Percentiles rank a stretch among this genome's conserved stretches.
These are phyloP conservation scores for Brachionus rubens DNA, from an alignment of 1,140 invertebrate species.

Conservation along the genomic window DNA sequence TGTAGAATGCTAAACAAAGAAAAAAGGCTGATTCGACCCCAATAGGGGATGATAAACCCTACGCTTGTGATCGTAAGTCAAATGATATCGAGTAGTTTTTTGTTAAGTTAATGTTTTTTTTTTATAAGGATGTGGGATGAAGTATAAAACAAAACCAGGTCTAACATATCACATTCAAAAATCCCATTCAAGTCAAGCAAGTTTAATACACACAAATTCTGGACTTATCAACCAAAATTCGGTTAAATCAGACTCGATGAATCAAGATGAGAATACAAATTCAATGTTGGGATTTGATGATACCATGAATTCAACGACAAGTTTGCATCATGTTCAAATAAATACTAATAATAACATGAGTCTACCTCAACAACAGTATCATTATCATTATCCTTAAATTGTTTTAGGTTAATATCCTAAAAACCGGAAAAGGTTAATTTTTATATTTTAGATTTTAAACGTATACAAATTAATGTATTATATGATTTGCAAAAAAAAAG, in stretches of 20 bases:
- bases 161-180: conserved; percentile 82
- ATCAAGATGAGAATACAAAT: conserved; percentile 28
- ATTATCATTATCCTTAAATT: too few relatives aligned
- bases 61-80: conserved; percentile 82
- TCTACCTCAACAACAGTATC: background rate
- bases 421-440: too few relatives aligned
- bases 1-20: conserved; percentile 63
- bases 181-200: background rate
- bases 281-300: conserved; percentile 33
- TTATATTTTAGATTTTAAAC: too few relatives aligned
- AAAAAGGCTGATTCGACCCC: conserved; percentile 64
- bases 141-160: conserved; percentile 93
- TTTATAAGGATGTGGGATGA: conserved; percentile 78
- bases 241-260: conserved; percentile 9
- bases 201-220: background rate
- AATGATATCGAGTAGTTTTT: background rate
- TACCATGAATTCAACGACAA: background rate
- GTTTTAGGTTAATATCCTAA: too few relatives aligned
- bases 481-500: too few relatives aligned
- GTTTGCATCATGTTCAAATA: background rate
- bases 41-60: conserved; percentile 73
- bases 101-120: background rate
- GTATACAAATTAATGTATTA: too few relatives aligned
- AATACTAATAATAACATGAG: background rate
- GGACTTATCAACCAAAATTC: conserved; percentile 3